Evolutionary conservation across 1,140 invertebrate species (phyloP).

Genomic region (Palaemon carinicauda): DNA sequence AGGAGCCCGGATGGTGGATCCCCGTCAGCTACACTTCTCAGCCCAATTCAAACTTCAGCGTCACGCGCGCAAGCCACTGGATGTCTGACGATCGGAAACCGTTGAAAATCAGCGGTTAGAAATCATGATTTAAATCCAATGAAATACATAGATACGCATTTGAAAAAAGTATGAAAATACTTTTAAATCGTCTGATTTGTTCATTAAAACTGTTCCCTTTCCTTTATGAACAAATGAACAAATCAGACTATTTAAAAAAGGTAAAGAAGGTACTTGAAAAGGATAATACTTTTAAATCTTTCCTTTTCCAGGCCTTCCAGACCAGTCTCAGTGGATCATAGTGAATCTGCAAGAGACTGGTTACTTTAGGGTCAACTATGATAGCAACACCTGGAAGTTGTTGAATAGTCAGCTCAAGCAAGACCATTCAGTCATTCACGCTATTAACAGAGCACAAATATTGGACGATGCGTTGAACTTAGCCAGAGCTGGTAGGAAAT

Average conservation of each 20-base stretch:
- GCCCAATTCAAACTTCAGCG: background rate
- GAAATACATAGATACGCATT: background rate
- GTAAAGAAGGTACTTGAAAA: too few relatives aligned
- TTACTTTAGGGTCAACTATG: slow-evolving; percentile 80
- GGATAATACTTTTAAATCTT: too few relatives aligned
- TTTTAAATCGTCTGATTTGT: too few relatives aligned
- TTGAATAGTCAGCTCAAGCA: slow-evolving; percentile 70
- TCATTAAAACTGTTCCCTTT: too few relatives aligned
- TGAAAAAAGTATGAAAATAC: too few relatives aligned
- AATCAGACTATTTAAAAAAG: too few relatives aligned
- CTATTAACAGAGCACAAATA: slow-evolving; percentile 62
- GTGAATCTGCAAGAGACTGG: slow-evolving; percentile 61
- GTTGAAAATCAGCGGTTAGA: background rate
- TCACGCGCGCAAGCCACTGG: slow-evolving; percentile 32
- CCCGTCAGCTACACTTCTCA: slow-evolving; percentile 40
- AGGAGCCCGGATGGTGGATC: slow-evolving; percentile 36
- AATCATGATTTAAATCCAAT: background rate
- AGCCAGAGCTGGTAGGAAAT: slow-evolving; percentile 60
- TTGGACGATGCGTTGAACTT: slow-evolving; percentile 64
- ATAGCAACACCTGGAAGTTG: slow-evolving; percentile 72
- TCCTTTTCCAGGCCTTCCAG: too few relatives aligned
- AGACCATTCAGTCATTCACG: slow-evolving; percentile 61
- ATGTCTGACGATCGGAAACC: background rate
- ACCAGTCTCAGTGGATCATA: background rate
- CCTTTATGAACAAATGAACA: too few relatives aligned